Conservation (phyloP, 2,797 vertebrate species). For the Denticeps clupeoides region DNA sequence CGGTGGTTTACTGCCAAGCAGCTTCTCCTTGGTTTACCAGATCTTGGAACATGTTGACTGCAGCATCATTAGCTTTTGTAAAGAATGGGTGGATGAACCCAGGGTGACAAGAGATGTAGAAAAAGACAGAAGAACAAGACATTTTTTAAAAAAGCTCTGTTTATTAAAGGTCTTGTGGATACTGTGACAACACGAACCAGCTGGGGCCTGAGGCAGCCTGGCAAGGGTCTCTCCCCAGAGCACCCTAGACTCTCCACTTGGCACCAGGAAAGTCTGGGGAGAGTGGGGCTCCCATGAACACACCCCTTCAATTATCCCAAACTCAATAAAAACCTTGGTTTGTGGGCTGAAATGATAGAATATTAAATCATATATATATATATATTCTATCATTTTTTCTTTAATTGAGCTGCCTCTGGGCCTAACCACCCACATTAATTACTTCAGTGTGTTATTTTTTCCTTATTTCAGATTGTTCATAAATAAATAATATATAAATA, state of each 20-base stretch:
- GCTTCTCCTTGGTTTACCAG: too few relatives aligned
- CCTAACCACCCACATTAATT: slow-evolving; percentile 24
- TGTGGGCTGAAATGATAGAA: slow-evolving; percentile 38
- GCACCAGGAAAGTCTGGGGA: slow-evolving; percentile 3
- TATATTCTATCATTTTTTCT: slow-evolving; percentile 41
- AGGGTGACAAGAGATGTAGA: neutral
- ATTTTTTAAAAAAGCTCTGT: slow-evolving; percentile 10
- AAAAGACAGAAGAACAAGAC: too few relatives aligned
- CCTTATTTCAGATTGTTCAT: neutral
- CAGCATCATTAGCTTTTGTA: too few relatives aligned
- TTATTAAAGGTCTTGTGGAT: slow-evolving; percentile 24
- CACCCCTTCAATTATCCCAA: slow-evolving; percentile 32
- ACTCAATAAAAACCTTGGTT: slow-evolving; percentile 42
- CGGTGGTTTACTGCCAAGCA: too few relatives aligned
- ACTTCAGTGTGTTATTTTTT: slow-evolving; percentile 23
- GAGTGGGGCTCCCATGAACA: slow-evolving; percentile 19
- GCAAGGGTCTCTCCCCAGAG: slow-evolving; percentile 14
- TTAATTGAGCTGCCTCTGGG: slow-evolving; percentile 27
- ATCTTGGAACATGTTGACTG: too few relatives aligned
- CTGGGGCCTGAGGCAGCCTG: slow-evolving; percentile 19
- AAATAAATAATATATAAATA: neutral
- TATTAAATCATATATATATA: slow-evolving; percentile 44
- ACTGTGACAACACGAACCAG: slow-evolving; percentile 27
- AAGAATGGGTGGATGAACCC: neutral
- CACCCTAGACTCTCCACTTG: slow-evolving; percentile 14